These are phyloP conservation scores for Gastracanthus pulcherrimus DNA, from an alignment of 2,888 invertebrate species.

Conservation along the genomic window DNA sequence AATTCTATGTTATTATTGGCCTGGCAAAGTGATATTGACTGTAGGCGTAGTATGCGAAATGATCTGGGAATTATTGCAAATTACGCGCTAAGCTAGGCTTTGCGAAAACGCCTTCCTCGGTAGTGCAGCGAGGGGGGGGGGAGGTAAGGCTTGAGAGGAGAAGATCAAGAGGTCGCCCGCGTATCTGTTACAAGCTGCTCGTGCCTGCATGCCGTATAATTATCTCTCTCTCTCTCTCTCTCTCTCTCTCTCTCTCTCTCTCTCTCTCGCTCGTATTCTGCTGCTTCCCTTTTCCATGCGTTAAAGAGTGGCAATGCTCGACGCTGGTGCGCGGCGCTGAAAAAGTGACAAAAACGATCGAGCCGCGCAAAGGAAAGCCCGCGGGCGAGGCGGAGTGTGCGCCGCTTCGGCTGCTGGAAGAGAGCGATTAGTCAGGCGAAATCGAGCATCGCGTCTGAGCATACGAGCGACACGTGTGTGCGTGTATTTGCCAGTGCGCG, in stretches of 20 bases:
- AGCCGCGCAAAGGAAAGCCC: no score
- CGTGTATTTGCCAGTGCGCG: conserved; percentile 53
- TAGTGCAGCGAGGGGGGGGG: no score
- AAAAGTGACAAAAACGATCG: not conserved
- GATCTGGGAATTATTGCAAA: conserved; percentile 25
- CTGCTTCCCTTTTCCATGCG: not conserved
- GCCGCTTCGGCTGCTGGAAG: conserved; percentile 56
- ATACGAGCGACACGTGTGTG: conserved; percentile 76
- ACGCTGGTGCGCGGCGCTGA: not conserved
- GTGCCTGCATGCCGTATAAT: conserved; percentile 53
- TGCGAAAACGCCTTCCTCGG: conserved; percentile 16
- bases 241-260: conserved; percentile 39
- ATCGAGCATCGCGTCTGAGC: conserved; percentile 77
- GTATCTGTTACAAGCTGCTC: conserved; percentile 25
- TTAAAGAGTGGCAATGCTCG: conserved; percentile 3
- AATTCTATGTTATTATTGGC: not conserved
- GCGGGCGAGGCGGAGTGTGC: not conserved
- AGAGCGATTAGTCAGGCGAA: conserved; percentile 76
- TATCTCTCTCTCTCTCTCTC: conserved; percentile 24
- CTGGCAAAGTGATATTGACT: not conserved
- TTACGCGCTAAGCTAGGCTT: conserved; percentile 27
- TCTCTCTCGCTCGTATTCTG: not conserved
- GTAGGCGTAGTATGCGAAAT: not conserved
- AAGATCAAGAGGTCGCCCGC: conserved; percentile 53
- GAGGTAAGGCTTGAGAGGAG: conserved; percentile 51